phyloP scores from a whole-genome alignment of 1,140 invertebrate genomes.

The Scaptomyza pallida region DNA sequence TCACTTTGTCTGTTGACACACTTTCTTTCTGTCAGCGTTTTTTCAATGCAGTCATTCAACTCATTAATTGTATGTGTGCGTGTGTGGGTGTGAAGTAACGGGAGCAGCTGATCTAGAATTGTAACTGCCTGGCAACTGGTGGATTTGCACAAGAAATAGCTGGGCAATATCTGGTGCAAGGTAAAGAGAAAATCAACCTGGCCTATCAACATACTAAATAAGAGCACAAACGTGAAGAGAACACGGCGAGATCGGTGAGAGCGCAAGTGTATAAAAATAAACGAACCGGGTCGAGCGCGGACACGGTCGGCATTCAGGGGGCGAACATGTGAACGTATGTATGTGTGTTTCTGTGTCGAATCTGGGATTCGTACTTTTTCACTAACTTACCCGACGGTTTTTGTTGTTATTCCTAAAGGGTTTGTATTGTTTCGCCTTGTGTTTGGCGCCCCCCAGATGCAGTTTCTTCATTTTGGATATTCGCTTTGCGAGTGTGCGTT shows the following conservation, averaged over 20 bases:
- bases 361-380: slow-evolving; percentile 16
- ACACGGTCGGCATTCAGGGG: slow-evolving; percentile 4
- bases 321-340: neutral
- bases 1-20: neutral
- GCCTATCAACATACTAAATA: neutral
- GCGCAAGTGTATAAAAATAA: slow-evolving; percentile 78
- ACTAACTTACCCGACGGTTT: slow-evolving; percentile 70
- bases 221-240: neutral
- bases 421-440: slow-evolving; percentile 73
- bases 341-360: slow-evolving; percentile 5
- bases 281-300: slow-evolving; percentile 56
- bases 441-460: slow-evolving; percentile 71
- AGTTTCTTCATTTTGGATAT: slow-evolving; percentile 74
- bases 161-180: neutral
- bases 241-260: slow-evolving; percentile 48
- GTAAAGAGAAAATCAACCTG: neutral
- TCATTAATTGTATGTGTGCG: neutral
- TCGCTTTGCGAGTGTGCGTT: too few species aligned
- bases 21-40: neutral
- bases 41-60: neutral
- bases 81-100: neutral
- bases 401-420: slow-evolving; percentile 75
- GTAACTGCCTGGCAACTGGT: slow-evolving; percentile 10
- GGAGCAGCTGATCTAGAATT: slow-evolving; percentile 21
- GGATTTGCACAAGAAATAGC: neutral